Conservation (phyloP, 2,113 vertebrate genomes). For the Rhynchopsitta pachyrhyncha region DNA sequence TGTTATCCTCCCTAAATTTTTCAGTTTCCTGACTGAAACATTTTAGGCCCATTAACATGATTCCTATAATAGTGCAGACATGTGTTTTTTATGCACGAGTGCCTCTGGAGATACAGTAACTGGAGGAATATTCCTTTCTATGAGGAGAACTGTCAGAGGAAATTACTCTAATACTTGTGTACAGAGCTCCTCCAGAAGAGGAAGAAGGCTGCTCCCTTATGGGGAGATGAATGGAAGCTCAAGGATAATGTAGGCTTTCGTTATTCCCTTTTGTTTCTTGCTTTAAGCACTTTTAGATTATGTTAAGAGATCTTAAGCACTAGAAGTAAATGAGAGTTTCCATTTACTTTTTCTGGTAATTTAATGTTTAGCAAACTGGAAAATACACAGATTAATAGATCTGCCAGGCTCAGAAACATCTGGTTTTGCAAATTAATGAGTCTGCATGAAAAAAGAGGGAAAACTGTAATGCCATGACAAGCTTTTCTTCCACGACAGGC, state of each 20-base stretch:
- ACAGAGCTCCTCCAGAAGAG: slow-evolving; percentile 7
- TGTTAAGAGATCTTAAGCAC: slow-evolving; percentile 20
- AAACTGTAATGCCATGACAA: not conserved
- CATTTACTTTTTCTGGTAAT: slow-evolving; percentile 64
- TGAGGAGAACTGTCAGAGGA: slow-evolving; percentile 35
- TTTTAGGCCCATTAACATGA: slow-evolving; percentile 38
- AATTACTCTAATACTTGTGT: slow-evolving; percentile 25
- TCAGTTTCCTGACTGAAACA: slow-evolving; percentile 13
- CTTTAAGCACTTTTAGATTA: slow-evolving; percentile 52
- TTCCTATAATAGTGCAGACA: slow-evolving; percentile 34
- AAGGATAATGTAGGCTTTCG: slow-evolving; percentile 1
- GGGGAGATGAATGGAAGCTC: slow-evolving; percentile 32
- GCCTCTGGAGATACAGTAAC: slow-evolving; percentile 8
- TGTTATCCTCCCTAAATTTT: slow-evolving; percentile 1
- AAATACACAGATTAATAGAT: slow-evolving; percentile 67
- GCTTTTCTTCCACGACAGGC: not conserved
- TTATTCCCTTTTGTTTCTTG: slow-evolving; percentile 45
- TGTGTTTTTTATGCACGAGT: slow-evolving; percentile 14
- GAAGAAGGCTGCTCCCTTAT: not conserved
- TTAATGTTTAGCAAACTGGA: slow-evolving; percentile 63
- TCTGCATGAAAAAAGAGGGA: not conserved
- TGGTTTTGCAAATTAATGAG: slow-evolving; percentile 34
- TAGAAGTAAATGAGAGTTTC: slow-evolving; percentile 56
- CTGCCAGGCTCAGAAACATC: slow-evolving; percentile 33
- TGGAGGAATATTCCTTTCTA: slow-evolving; percentile 10